phyloP scores from a whole-genome alignment of 2,113 vertebrate species.

The Epinephelus fuscoguttatus region DNA sequence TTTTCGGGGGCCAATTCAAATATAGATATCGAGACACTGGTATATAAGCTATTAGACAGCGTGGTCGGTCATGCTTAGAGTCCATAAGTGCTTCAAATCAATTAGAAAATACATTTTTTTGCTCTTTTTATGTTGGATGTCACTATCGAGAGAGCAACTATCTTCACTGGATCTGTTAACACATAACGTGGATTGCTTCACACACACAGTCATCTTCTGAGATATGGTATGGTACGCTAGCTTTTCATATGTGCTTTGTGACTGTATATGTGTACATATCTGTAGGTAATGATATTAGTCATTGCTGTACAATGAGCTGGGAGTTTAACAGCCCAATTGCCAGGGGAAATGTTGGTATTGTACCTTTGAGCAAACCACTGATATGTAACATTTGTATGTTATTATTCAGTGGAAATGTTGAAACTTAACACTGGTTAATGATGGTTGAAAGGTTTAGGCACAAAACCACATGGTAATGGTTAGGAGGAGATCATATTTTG shows the following conservation, averaged over 20 bases:
- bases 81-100: conserved; percentile 53
- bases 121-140: conserved; percentile 32
- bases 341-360: no score
- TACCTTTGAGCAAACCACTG: no score
- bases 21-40: conserved; percentile 46
- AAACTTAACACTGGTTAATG: no score
- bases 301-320: conserved; percentile 31
- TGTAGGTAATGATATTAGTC: conserved; percentile 30
- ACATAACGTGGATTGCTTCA: conserved; percentile 13
- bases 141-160: conserved; percentile 9
- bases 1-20: conserved; percentile 74
- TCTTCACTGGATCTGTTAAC: conserved; percentile 33
- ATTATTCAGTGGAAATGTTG: no score
- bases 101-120: conserved; percentile 27
- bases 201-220: conserved; percentile 49
- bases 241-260: conserved; percentile 51
- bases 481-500: no score
- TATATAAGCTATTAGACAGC: conserved; percentile 73
- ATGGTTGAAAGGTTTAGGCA: no score
- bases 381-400: no score
- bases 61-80: conserved; percentile 46
- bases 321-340: neutral
- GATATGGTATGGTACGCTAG: conserved; percentile 64
- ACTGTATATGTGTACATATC: conserved; percentile 65
- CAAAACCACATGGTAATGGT: no score